Percentiles rank a stretch among this genome's conserved stretches.
Evolutionary conservation across 2,113 vertebrate genomes (phyloP).

Genomic region (Parus major): DNA sequence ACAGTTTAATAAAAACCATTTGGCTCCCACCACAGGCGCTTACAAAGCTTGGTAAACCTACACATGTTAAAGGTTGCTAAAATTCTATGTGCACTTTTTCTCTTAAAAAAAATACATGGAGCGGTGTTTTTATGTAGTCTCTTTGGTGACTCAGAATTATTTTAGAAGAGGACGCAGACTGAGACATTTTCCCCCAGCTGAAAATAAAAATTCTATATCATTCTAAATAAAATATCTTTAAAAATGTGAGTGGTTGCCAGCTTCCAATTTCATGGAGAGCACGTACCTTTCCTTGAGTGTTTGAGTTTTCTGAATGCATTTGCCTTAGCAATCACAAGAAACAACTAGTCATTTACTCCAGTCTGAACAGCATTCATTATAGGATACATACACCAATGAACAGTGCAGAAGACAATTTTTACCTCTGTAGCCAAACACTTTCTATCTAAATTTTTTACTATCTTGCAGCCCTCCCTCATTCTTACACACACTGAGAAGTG

Average conservation of each 20-base stretch:
- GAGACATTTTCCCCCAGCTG: not conserved
- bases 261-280: accelerated
- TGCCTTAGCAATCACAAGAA: not conserved
- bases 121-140: not conserved
- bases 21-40: not conserved
- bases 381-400: not conserved
- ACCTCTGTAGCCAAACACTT: not conserved
- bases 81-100: not conserved
- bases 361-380: not conserved
- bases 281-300: not conserved
- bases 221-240: not conserved
- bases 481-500: not conserved
- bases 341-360: not conserved
- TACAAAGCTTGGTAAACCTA: not conserved
- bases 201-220: not conserved
- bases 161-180: not conserved
- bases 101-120: not conserved
- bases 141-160: not conserved
- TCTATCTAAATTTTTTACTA: not conserved
- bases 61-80: not conserved
- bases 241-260: not conserved
- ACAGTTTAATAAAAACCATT: not conserved
- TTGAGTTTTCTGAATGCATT: not conserved
- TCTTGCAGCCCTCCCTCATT: not conserved
- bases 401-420: not conserved